These are phyloP conservation scores for Phyllostomus discolor DNA, from an alignment of 2,113 vertebrate species.

Conservation along the genomic window DNA sequence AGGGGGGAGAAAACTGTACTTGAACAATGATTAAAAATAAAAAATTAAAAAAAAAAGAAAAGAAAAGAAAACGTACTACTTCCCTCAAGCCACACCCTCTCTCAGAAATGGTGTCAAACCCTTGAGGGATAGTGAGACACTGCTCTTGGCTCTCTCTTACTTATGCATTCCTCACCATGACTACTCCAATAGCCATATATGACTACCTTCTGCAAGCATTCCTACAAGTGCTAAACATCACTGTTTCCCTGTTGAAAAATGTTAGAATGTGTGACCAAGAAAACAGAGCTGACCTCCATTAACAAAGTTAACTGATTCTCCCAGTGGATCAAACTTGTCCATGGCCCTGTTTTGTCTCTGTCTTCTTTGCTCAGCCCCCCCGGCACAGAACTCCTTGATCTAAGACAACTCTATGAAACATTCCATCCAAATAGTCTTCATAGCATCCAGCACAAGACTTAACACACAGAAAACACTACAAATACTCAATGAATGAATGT, in stretches of 20 bases:
- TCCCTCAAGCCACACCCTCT: neutral
- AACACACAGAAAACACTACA: neutral
- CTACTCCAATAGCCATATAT: neutral
- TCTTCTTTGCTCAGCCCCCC: neutral
- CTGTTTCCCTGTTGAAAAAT: neutral
- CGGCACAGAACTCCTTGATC: neutral
- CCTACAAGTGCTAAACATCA: neutral
- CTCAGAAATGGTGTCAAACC: neutral
- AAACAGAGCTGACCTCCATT: neutral
- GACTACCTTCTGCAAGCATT: neutral
- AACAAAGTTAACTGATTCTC: conserved; percentile 1
- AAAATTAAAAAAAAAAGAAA: too few relatives aligned
- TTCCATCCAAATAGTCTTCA: neutral
- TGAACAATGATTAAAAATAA: too few relatives aligned
- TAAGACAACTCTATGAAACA: neutral
- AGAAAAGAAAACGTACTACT: conserved; percentile 16
- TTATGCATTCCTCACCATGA: neutral
- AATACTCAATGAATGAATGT: neutral
- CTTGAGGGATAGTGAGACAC: neutral
- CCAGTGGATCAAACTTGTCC: neutral
- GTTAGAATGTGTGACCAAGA: neutral
- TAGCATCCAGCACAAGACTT: neutral
- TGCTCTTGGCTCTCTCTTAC: neutral
- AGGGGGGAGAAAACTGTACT: too few relatives aligned
- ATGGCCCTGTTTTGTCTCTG: neutral